These are phyloP conservation scores for Sisor rabdophorus DNA, from an alignment of 2,113 vertebrate genomes.

Conservation along the genomic window DNA sequence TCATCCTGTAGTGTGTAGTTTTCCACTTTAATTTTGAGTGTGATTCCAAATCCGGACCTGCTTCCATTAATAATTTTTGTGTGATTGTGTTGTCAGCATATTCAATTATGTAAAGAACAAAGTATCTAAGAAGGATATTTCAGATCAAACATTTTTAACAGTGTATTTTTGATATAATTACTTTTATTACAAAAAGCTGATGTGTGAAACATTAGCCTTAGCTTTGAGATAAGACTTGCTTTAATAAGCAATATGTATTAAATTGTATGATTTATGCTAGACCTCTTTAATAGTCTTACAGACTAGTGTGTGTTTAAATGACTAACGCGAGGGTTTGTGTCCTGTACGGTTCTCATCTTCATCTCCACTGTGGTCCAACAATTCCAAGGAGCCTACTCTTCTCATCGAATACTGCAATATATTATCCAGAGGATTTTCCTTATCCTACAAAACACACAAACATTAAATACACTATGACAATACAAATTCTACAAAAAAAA, in stretches of 20 bases:
- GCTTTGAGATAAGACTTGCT: no score
- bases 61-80: no score
- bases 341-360: conserved; percentile 64
- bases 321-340: conserved; percentile 63
- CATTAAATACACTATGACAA: neutral
- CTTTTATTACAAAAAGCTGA: no score
- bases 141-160: no score
- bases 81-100: no score
- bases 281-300: neutral
- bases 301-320: neutral
- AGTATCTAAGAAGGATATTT: no score
- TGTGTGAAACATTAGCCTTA: neutral
- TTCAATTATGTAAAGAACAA: no score
- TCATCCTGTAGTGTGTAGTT: no score
- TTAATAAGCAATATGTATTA: neutral
- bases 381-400: conserved; percentile 67
- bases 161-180: no score
- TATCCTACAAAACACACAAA: conserved; percentile 66
- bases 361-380: conserved; percentile 80
- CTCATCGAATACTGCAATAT: conserved; percentile 74
- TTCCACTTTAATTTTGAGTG: no score
- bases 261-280: neutral
- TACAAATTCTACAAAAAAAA: neutral
- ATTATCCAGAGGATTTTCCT: conserved; percentile 82
- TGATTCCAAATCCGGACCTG: no score